Conservation (phyloP, 2,113 vertebrate genomes). For the Vireo altiloquus region DNA sequence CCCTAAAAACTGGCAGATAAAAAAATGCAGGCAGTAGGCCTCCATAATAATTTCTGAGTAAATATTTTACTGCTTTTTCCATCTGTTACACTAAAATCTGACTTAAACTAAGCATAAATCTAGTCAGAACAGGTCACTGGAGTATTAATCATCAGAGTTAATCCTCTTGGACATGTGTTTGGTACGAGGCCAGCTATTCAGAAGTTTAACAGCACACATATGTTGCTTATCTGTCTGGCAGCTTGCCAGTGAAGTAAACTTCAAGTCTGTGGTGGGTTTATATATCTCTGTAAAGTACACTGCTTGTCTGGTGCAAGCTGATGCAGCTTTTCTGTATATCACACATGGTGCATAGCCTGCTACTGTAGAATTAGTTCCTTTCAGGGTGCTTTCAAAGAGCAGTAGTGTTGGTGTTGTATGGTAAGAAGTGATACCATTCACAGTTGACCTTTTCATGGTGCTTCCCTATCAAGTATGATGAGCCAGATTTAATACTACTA, state of each 20-base stretch:
- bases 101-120: conserved; percentile 4
- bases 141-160: neutral
- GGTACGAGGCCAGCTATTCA: conserved; percentile 14
- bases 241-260: neutral
- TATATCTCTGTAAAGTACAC: neutral
- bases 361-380: neutral
- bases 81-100: conserved; percentile 31
- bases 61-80: conserved; percentile 29
- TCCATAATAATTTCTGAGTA: conserved; percentile 2
- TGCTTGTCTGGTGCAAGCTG: neutral
- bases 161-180: conserved; percentile 25
- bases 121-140: conserved; percentile 26
- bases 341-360: neutral
- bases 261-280: neutral
- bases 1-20: neutral
- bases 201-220: neutral
- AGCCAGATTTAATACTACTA: neutral
- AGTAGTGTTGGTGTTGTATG: neutral
- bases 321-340: neutral
- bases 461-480: neutral
- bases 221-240: conserved; percentile 14
- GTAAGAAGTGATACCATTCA: neutral
- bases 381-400: neutral
- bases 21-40: neutral
- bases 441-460: neutral